These are phyloP conservation scores for Andrena praecox DNA, from an alignment of 2,888 invertebrate genomes.

Conservation along the genomic window DNA sequence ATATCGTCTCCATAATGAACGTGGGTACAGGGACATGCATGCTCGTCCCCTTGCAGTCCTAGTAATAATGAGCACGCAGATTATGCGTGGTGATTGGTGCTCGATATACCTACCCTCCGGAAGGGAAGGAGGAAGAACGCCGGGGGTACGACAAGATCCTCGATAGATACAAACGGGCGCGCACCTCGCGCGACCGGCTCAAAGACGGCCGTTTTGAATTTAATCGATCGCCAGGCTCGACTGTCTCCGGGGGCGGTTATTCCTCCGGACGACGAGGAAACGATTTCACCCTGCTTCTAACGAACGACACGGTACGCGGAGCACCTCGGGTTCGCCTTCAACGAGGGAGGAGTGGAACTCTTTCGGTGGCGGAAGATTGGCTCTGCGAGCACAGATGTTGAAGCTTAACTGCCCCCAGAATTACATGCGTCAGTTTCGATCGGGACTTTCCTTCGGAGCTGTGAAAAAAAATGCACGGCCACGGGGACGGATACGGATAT, in stretches of 20 bases:
- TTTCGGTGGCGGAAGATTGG: neutral
- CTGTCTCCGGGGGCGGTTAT: too few relatives aligned
- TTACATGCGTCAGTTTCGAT: too few relatives aligned
- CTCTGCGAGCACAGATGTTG: neutral
- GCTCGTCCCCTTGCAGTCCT: conserved; percentile 79
- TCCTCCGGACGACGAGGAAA: neutral
- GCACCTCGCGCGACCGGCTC: conserved; percentile 6
- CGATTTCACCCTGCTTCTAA: neutral
- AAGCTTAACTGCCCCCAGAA: too few relatives aligned
- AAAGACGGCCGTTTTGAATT: conserved; percentile 60
- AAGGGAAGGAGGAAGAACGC: conserved; percentile 71
- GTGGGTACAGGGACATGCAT: conserved; percentile 72
- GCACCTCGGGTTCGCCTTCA: too few relatives aligned
- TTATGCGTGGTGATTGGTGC: conserved; percentile 84
- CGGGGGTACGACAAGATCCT: conserved; percentile 67
- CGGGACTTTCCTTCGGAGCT: too few relatives aligned
- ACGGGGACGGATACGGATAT: conserved; percentile 20
- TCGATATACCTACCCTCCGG: conserved; percentile 78
- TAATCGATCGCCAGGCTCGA: conserved; percentile 40
- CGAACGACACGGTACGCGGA: too few relatives aligned
- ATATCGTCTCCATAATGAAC: conserved; percentile 84
- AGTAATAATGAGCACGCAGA: conserved; percentile 84
- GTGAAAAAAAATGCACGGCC: conserved; percentile 42
- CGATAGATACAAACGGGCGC: conserved; percentile 74
- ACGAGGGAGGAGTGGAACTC: neutral